Base-by-base conservation (phyloP, 1,140 invertebrate species). In the Helicoverpa armigera region DNA sequence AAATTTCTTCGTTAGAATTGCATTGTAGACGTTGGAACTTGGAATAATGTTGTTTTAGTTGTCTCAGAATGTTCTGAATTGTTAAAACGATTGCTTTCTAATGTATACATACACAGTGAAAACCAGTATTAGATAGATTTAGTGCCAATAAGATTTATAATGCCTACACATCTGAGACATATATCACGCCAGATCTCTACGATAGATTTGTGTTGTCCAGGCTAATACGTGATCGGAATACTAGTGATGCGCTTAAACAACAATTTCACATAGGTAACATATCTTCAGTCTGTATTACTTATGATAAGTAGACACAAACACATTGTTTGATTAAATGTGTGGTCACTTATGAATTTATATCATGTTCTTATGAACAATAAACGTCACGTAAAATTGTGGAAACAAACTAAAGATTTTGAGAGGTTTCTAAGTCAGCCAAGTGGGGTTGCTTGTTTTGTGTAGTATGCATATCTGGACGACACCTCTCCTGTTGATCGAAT, bases 51-150 rank as follows among this genome's bases (percentile, higher is more conserved):
- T 72, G 13, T 16, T 72, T 70, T 72, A 54, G 23, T 53, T 31
- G 18, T 54, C 23, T 31, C 43, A 14, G 77, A 82, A 82, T 73
- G 82, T 82, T 88, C 87, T 83, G 84, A 87, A 85, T 51, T 73
- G 51, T 73, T 12, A 31, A 58, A 60, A 60, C n/a, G 10, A n/a
- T 73, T 73, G 5, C 16, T 54, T 56, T 72, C 12, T 18, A 72
- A 23, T 14, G 29, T 50, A 53, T 1, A 23, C 23, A 23, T 23
- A 56, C 18, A 10, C 13, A 50, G 63, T 48, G 63, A 48, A 43
- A 50, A 69, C 50, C 43, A 50, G 31, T 16, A 60, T 56, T 61
- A 23, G 56, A 56, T 78, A 67, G 61, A 48, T 78, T 60, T 60
- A 75, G 35, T 63, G 73, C 51, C 51, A 67, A 67, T 54, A 79